phyloP scores from a whole-genome alignment of 2,113 vertebrate species.

The Podiceps cristatus region DNA sequence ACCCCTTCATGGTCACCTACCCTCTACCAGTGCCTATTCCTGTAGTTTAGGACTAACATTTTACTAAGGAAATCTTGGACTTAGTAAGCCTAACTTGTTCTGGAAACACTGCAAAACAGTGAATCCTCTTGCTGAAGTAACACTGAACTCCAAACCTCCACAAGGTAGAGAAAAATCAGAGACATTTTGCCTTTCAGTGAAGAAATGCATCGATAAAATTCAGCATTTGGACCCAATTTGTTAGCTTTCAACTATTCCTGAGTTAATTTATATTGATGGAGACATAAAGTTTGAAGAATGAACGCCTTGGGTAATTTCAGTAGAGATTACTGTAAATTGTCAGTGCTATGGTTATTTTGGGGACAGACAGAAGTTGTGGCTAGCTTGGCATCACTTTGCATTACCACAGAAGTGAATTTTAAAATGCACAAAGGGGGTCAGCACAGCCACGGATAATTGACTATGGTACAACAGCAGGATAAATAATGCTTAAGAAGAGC shows the following conservation, averaged over 20 bases:
- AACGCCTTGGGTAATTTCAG: constrained; percentile 11
- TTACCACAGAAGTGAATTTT: constrained; percentile 17
- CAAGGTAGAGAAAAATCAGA: background rate
- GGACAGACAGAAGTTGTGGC: background rate
- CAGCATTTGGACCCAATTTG: background rate
- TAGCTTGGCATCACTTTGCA: constrained; percentile 4
- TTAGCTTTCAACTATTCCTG: background rate
- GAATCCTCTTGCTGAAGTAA: background rate
- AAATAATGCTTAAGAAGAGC: background rate
- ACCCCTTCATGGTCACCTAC: background rate
- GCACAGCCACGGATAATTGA: background rate
- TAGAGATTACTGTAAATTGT: constrained; percentile 2
- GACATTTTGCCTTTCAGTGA: background rate
- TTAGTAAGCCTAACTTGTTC: background rate
- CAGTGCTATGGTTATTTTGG: background rate
- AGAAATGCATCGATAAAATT: background rate
- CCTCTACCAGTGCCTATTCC: background rate
- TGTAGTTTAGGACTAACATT: background rate
- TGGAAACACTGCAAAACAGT: background rate
- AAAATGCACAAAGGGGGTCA: background rate
- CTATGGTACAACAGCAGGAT: background rate
- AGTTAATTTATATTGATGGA: background rate
- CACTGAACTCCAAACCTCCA: background rate
- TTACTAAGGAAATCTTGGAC: background rate
- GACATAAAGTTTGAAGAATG: background rate